These are phyloP conservation scores for Drosophila tropicalis DNA, from an alignment of 1,140 invertebrate species.

Conservation along the genomic window DNA sequence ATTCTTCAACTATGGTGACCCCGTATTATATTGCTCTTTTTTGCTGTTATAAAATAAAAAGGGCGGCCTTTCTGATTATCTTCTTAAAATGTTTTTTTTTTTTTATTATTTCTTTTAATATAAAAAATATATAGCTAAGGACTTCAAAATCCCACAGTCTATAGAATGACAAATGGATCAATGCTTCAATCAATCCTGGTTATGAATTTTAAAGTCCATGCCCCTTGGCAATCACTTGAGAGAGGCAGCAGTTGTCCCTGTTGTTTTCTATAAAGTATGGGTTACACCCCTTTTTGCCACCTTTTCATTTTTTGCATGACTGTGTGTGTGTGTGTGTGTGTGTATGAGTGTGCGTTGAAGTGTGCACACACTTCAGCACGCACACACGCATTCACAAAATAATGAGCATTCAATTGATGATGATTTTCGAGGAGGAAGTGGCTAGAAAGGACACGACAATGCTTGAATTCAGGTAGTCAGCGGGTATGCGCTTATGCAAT, in stretches of 20 bases:
- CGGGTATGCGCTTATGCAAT: constrained; percentile 11
- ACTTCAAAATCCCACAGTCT: no score
- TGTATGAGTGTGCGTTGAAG: constrained; percentile 53
- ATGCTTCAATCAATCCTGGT: no score
- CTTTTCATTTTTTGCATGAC: constrained; percentile 29
- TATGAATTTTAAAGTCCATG: constrained; percentile 5
- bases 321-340: constrained; percentile 16
- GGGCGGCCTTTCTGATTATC: no score
- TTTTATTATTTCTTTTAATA: no score
- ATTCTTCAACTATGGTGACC: no score
- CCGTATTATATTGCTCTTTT: no score
- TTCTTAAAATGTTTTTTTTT: no score
- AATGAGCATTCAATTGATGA: constrained; percentile 73
- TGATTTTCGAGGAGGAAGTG: constrained; percentile 21
- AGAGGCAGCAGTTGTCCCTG: not conserved
- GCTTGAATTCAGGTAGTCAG: constrained; percentile 44
- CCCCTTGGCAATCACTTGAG: not conserved
- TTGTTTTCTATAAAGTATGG: not conserved
- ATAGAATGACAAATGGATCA: no score
- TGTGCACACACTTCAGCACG: constrained; percentile 63
- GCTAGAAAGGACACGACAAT: constrained; percentile 38
- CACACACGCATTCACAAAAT: constrained; percentile 61
- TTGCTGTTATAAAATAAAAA: no score
- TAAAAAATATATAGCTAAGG: no score
- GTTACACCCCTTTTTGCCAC: constrained; percentile 55